Percentiles rank a stretch among this genome's conserved stretches.
phyloP scores from a whole-genome alignment of 2,888 invertebrate species.

The Polylopha cassiicola region DNA sequence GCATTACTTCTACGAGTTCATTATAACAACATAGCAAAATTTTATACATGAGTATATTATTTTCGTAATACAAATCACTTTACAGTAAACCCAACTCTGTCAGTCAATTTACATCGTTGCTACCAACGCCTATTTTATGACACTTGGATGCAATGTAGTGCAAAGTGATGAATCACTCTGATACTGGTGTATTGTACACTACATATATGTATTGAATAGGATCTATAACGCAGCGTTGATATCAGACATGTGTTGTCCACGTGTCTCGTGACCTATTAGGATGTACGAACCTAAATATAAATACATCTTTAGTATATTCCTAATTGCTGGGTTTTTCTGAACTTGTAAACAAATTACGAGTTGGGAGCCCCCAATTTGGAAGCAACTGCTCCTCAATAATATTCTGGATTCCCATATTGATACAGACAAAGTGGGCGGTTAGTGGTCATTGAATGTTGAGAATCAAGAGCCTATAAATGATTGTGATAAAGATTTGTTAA shows the following conservation, averaged over 20 bases:
- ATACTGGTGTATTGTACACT: conserved; percentile 4
- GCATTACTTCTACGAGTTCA: conserved; percentile 37
- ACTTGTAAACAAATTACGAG: too few species aligned
- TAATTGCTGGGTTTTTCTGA: conserved; percentile 6
- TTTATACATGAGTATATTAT: conserved; percentile 30
- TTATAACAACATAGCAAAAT: conserved; percentile 40
- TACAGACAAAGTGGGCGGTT: conserved; percentile 18
- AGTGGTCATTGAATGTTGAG: conserved; percentile 16
- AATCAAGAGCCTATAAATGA: conserved; percentile 26
- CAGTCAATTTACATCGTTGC: too few species aligned
- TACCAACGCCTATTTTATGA: too few species aligned
- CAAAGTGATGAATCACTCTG: conserved; percentile 11
- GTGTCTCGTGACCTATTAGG: conserved; percentile 24
- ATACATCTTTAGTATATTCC: conserved; percentile 12
- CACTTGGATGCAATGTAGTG: neutral
- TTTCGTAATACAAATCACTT: conserved; percentile 18
- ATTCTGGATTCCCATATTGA: too few species aligned
- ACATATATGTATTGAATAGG: conserved; percentile 11
- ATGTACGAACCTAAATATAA: conserved; percentile 11
- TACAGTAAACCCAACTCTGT: conserved; percentile 1
- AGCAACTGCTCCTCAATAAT: too few species aligned
- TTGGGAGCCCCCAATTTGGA: too few species aligned
- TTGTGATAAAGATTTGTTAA: conserved; percentile 30
- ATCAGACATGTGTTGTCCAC: conserved; percentile 27
- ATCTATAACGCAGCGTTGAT: conserved; percentile 10